Conservation (phyloP, 2,888 invertebrate genomes). For the Bellardia pandia region DNA sequence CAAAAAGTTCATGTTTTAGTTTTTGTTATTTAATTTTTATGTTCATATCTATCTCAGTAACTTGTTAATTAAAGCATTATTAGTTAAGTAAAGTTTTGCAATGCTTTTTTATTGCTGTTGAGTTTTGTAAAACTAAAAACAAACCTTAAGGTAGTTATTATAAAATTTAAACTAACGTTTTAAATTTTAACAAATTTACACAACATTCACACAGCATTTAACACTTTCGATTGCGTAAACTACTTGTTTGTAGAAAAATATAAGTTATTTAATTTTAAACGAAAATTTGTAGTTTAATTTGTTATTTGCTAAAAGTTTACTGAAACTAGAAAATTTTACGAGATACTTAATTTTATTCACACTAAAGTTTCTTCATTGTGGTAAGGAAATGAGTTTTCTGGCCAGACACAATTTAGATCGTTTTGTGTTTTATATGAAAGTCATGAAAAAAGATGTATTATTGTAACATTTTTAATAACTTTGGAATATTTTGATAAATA, state of each 20-base stretch:
- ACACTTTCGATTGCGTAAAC: not conserved
- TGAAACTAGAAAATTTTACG: too few relatives aligned
- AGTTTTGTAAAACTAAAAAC: slow-evolving; percentile 7
- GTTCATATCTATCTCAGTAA: slow-evolving; percentile 53
- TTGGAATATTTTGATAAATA: too few relatives aligned
- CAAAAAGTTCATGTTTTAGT: slow-evolving; percentile 54
- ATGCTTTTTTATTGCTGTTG: not conserved
- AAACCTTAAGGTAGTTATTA: not conserved
- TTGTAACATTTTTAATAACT: too few relatives aligned
- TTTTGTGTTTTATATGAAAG: too few relatives aligned
- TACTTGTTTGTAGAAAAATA: not conserved
- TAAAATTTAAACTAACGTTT: not conserved
- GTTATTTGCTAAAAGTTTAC: not conserved
- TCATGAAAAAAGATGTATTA: too few relatives aligned
- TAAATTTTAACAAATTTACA: slow-evolving; percentile 23
- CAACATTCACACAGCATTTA: not conserved
- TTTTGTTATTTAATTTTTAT: slow-evolving; percentile 23
- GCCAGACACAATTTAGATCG: too few relatives aligned
- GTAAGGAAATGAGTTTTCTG: too few relatives aligned
- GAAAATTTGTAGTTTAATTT: too few relatives aligned
- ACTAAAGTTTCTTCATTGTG: too few relatives aligned
- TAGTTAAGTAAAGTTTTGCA: slow-evolving; percentile 65
- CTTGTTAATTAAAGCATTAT: slow-evolving; percentile 73
- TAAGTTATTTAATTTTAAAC: not conserved
- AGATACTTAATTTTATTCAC: too few relatives aligned